Evolutionary conservation across 2,888 invertebrate genomes (phyloP), one percentile per base, ranked within the genome.

Genomic region (Megastigmus dorsalis): DNA sequence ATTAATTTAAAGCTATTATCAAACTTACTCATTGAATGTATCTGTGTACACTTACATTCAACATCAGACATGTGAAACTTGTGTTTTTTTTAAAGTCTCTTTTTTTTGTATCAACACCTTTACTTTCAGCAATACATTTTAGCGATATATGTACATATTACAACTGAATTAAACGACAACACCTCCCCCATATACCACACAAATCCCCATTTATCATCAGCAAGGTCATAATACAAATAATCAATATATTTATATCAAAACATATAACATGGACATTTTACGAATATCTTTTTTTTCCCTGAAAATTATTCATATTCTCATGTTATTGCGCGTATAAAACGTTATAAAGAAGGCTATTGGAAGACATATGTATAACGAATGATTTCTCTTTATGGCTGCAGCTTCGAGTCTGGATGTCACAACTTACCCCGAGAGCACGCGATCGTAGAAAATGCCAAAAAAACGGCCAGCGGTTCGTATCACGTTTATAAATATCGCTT

Each of bases 381-480:
- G 67, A 77, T 78, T 78, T 78, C 60, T 78, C 70, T 77, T 81
- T 79, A 82, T 80, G 85, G 83, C 84, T 82, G 85, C 86, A 86
- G 87, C 85, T 85, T 80, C 82, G 80, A 83, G 81, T 82, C 84
- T 84, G 85, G 86, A 85, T 86, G 85, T 83, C 83, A 83, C 84
- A 83, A 81, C 84, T 85, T 84, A 83, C 83, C 78, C 82, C 84
- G 81, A 84, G 84, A 84, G 82, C 84, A 81, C 84, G 84, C 83
- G 82, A 83, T 85, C 84, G 81, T 86, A 86, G 85, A 87, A 85
- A 86, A 87, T 86, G 86, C 82, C 85, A 82, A 85, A 86, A 84
- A 86, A 83, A 84, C 83, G 83, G 82, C 83, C 84, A 84, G 83
- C 85, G 87, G 86, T 86, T 87, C 85, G 86, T 86, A 87, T 86